Evolutionary conservation across 2,113 vertebrate genomes (phyloP).

Genomic region (Kryptolebias marmoratus): DNA sequence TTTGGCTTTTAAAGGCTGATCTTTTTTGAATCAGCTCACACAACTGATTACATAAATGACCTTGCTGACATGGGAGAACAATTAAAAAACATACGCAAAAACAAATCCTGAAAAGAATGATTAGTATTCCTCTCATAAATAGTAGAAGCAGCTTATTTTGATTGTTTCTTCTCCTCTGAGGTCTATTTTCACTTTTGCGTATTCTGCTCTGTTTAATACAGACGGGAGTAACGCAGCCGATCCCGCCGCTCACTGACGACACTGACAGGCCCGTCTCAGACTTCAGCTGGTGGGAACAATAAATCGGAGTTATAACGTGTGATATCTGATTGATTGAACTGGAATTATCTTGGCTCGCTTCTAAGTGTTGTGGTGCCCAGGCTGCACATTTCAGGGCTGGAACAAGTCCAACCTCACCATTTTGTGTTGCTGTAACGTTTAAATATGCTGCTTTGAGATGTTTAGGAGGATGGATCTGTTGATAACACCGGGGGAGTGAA

Average conservation of each 20-base stretch:
- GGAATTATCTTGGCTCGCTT: background rate
- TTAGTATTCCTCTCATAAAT: background rate
- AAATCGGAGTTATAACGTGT: background rate
- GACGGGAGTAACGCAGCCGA: background rate
- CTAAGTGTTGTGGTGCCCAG: background rate
- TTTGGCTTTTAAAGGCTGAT: no score
- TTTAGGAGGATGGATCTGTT: background rate
- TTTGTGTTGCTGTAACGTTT: background rate
- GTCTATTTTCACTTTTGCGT: background rate
- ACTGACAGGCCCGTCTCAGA: background rate
- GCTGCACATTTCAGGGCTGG: background rate
- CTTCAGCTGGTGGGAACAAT: background rate
- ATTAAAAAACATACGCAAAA: background rate
- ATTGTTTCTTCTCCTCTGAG: background rate
- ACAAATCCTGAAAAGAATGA: background rate
- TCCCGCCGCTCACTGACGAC: no score
- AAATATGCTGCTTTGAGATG: slow-evolving; percentile 7
- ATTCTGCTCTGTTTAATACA: background rate
- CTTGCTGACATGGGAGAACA: background rate
- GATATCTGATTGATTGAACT: background rate
- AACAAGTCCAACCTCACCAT: background rate
- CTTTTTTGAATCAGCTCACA: background rate
- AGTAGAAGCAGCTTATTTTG: background rate
- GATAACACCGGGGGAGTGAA: background rate
- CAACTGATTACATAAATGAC: background rate